Conservation (phyloP, 2,797 vertebrate species). For the Lerista edwardsae region DNA sequence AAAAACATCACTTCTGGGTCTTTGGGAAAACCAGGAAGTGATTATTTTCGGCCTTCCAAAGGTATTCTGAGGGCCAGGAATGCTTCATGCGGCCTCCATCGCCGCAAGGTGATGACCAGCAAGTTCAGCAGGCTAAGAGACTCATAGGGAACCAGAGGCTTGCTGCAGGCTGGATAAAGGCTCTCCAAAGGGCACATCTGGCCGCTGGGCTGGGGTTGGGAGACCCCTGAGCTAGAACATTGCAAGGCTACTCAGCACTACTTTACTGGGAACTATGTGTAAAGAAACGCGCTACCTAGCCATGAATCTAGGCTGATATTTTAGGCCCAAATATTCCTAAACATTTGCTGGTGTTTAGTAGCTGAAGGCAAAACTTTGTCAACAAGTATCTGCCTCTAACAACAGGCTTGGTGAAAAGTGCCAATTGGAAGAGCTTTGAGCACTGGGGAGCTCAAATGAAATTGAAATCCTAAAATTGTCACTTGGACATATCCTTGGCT, state of each 20-base stretch:
- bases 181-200: no score
- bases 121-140: no score
- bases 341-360: background rate
- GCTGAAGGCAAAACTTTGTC: background rate
- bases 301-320: background rate
- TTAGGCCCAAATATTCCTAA: background rate
- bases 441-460: background rate
- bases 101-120: no score
- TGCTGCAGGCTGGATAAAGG: no score
- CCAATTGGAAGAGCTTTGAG: conserved; percentile 16
- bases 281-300: background rate
- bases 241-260: background rate
- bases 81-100: no score
- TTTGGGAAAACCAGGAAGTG: no score
- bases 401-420: background rate
- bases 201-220: no score
- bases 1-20: no score
- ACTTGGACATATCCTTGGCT: conserved; percentile 22
- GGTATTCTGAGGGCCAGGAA: no score
- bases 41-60: no score
- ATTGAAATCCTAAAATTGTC: conserved; percentile 13
- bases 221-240: no score
- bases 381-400: background rate
- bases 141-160: no score
- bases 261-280: background rate